phyloP scores from a whole-genome alignment of 2,113 vertebrate genomes.

The Alouatta palliata region DNA sequence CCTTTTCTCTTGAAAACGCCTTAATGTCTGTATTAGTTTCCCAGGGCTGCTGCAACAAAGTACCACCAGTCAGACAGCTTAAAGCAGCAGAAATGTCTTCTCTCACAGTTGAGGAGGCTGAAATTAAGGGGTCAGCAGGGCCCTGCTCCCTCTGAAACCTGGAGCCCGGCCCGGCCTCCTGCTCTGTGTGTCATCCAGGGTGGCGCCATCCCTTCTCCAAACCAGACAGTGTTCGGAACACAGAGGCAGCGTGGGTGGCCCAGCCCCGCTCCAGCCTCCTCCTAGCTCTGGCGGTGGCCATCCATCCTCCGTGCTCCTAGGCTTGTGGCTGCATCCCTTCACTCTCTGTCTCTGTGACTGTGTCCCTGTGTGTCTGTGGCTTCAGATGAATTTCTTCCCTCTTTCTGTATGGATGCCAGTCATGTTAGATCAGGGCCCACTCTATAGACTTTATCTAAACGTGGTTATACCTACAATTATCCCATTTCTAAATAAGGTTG shows the following conservation, averaged over 20 bases:
- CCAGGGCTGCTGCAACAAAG: too few relatives aligned
- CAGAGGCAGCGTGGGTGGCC: too few relatives aligned
- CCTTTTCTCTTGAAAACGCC: neutral
- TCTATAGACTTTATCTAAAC: neutral
- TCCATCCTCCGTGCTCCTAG: neutral
- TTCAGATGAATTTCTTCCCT: neutral
- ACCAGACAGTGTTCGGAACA: too few relatives aligned
- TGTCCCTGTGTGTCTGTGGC: neutral
- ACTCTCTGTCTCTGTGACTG: neutral
- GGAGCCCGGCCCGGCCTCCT: too few relatives aligned
- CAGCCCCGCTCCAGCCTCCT: too few relatives aligned
- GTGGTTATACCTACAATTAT: neutral
- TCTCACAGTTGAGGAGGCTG: neutral
- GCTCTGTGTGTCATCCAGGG: too few relatives aligned
- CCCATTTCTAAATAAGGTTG: neutral
- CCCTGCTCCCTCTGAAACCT: neutral
- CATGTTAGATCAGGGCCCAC: neutral
- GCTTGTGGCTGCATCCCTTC: neutral
- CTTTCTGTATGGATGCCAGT: neutral
- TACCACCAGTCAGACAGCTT: neutral
- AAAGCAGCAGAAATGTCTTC: neutral
- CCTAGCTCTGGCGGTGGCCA: neutral
- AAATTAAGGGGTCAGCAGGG: rapidly evolving
- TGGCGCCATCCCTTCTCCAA: too few relatives aligned
- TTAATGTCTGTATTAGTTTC: neutral